Conservation (phyloP, 2,113 vertebrate species). For the Chitala chitala region DNA sequence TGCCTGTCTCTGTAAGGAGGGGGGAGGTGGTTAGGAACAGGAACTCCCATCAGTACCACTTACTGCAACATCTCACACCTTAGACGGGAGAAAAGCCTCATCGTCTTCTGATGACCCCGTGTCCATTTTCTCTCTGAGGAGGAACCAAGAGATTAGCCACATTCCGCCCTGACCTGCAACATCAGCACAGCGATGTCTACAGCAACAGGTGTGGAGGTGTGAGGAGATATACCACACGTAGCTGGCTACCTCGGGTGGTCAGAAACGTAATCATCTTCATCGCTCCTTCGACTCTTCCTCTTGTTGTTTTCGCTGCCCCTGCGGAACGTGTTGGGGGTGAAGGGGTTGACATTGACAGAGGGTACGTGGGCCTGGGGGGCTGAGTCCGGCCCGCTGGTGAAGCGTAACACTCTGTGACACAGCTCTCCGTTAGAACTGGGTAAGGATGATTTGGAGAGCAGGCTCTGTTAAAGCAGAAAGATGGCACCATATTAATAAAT, state of each 20-base stretch:
- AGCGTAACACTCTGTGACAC: slow-evolving; percentile 48
- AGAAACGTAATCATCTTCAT: slow-evolving; percentile 47
- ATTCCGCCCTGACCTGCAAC: slow-evolving; percentile 28
- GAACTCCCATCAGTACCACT: not conserved
- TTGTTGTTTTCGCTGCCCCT: slow-evolving; percentile 56
- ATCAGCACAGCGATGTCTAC: slow-evolving; percentile 39
- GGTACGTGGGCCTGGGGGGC: slow-evolving; percentile 42
- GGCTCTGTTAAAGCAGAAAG: slow-evolving; percentile 55
- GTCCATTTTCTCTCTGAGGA: slow-evolving; percentile 59
- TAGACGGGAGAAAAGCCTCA: slow-evolving; percentile 47
- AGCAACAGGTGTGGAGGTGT: not conserved
- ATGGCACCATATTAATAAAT: not conserved
- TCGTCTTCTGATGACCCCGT: slow-evolving; percentile 63
- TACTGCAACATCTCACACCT: slow-evolving; percentile 37
- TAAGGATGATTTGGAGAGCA: slow-evolving; percentile 63
- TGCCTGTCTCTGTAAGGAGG: slow-evolving; percentile 67
- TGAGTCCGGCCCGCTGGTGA: slow-evolving; percentile 40
- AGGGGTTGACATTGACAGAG: slow-evolving; percentile 87
- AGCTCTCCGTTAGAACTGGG: slow-evolving; percentile 58
- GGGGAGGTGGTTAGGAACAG: slow-evolving; percentile 1
- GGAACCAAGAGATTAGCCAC: not conserved
- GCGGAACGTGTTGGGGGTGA: slow-evolving; percentile 76
- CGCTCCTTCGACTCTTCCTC: slow-evolving; percentile 57
- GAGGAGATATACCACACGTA: too few species aligned
- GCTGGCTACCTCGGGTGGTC: slow-evolving; percentile 44